Conservation (phyloP, 2,113 vertebrate species). For the Salminus brasiliensis region DNA sequence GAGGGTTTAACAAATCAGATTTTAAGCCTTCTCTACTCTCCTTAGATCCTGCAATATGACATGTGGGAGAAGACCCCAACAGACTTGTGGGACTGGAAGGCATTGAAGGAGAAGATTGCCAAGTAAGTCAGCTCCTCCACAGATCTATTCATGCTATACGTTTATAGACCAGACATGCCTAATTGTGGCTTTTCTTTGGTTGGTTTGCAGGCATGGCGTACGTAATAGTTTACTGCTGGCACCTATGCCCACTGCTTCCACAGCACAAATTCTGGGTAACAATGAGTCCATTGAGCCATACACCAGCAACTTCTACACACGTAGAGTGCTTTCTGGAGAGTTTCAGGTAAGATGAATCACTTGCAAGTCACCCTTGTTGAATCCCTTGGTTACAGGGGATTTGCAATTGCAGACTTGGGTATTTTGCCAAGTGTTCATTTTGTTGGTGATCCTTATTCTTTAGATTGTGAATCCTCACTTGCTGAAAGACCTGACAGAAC, state of each 20-base stretch:
- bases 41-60: slow-evolving; percentile 91
- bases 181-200: neutral
- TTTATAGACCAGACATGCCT: neutral
- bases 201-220: slow-evolving; percentile 81
- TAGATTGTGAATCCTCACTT: slow-evolving; percentile 96
- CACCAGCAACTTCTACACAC: slow-evolving; percentile 98
- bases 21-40: slow-evolving; percentile 25
- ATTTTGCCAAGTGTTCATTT: neutral
- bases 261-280: slow-evolving; percentile 97
- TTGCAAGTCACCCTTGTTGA: neutral
- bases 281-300: slow-evolving; percentile 97
- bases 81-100: slow-evolving; percentile 89
- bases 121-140: slow-evolving; percentile 75
- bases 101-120: slow-evolving; percentile 89
- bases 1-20: neutral
- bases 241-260: slow-evolving; percentile 97
- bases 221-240: slow-evolving; percentile 94
- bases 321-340: slow-evolving; percentile 94
- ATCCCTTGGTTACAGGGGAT: too few species aligned
- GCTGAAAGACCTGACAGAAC: slow-evolving; percentile 94
- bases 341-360: slow-evolving; percentile 83
- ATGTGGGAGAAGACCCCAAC: slow-evolving; percentile 93
- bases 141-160: neutral
- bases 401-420: too few species aligned
- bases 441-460: slow-evolving; percentile 4